phyloP scores from a whole-genome alignment of 2,888 invertebrate genomes.

The Pecten maximus region DNA sequence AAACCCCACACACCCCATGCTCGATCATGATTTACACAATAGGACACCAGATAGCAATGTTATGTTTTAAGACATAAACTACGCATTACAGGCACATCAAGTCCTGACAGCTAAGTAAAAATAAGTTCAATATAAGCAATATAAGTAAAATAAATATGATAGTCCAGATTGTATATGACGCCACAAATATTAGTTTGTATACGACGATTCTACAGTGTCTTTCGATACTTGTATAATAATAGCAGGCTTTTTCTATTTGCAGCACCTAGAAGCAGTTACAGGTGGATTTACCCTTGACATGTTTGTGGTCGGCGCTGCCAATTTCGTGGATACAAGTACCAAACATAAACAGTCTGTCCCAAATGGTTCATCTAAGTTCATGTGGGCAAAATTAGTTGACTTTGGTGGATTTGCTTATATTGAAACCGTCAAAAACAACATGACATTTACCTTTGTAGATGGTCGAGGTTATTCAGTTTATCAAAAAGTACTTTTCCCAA shows the following conservation, averaged over 20 bases:
- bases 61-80: too few relatives aligned
- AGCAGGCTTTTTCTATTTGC: slow-evolving; percentile 44
- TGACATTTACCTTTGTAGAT: slow-evolving; percentile 76
- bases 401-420: slow-evolving; percentile 81
- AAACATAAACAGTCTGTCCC: slow-evolving; percentile 78
- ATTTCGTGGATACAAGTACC: slow-evolving; percentile 80
- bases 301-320: slow-evolving; percentile 83
- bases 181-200: too few relatives aligned
- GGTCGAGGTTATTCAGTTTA: slow-evolving; percentile 71
- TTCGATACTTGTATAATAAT: too few relatives aligned
- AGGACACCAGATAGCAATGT: too few relatives aligned
- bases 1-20: too few relatives aligned
- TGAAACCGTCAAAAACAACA: slow-evolving; percentile 69
- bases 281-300: slow-evolving; percentile 78
- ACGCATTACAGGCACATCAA: too few relatives aligned
- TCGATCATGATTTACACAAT: too few relatives aligned
- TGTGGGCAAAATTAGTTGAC: slow-evolving; percentile 79
- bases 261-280: slow-evolving; percentile 73
- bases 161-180: too few relatives aligned
- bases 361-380: slow-evolving; percentile 71
- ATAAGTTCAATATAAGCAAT: too few relatives aligned
- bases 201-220: too few relatives aligned
- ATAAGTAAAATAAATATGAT: too few relatives aligned
- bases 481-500: slow-evolving; percentile 67
- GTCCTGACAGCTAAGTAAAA: too few relatives aligned